A percentile compares a stretch with the other conserved stretches of the same genome.
phyloP scores from a whole-genome alignment of 1,140 invertebrate genomes.

The Ruditapes philippinarum region DNA sequence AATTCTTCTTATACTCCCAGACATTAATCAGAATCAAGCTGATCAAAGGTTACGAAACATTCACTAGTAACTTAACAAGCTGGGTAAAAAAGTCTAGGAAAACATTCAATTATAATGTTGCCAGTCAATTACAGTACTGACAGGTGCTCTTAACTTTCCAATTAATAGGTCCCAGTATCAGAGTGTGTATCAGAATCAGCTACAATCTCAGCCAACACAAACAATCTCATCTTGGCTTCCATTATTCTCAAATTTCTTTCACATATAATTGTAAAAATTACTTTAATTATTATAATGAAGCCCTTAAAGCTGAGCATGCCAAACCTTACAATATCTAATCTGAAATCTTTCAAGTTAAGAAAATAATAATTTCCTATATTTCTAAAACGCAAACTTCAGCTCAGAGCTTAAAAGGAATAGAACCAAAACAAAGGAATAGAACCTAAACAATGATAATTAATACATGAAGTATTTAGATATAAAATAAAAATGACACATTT shows the following conservation, averaged over 20 bases:
- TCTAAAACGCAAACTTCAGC: no score
- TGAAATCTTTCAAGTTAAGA: no score
- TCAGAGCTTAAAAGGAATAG: no score
- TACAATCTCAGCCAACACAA: background rate
- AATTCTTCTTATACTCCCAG: background rate
- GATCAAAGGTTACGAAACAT: slow-evolving; percentile 4
- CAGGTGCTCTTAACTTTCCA: slow-evolving; percentile 18
- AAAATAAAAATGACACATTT: no score
- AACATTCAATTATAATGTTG: slow-evolving; percentile 10
- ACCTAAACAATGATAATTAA: no score
- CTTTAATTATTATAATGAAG: background rate
- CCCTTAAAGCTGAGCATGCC: no score
- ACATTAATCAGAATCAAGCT: background rate
- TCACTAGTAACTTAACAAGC: background rate
- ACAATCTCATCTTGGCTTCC: background rate
- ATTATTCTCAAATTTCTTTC: background rate
- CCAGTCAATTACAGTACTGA: slow-evolving; percentile 2
- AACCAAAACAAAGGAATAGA: no score
- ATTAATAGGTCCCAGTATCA: background rate
- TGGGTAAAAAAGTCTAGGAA: background rate
- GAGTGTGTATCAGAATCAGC: background rate
- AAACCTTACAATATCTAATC: no score
- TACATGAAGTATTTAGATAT: no score
- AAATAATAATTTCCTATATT: no score
- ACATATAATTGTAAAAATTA: background rate